Evolutionary conservation across 2,113 vertebrate species (phyloP), one percentile per base, ranked within the genome.

Genomic region (Ariopsis seemanni): DNA sequence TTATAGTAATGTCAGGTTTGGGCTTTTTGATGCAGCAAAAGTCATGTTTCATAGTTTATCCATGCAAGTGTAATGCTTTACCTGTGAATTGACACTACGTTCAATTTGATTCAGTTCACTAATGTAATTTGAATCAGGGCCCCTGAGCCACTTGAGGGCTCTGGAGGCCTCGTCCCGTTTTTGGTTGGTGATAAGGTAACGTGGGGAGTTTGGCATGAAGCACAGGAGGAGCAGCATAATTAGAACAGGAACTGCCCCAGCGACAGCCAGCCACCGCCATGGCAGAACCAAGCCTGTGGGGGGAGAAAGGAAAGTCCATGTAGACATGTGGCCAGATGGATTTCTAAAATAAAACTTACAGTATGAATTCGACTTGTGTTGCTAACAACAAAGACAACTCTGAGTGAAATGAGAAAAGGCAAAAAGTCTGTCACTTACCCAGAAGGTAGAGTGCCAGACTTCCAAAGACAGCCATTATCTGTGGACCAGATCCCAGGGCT

Each of bases 181-280:
- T 67, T 96, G 96, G 60, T 94, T 91, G 7, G 96, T 97, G 48
- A 98, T 96, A 63, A 99, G 96, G 93, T 97, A 97, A 72, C 98
- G 96, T 0, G 98, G 98, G 0, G 98, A 99, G 88, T 93, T 91
- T 52, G 98, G 98, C 98, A 99, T 98, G 92, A 97, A 96, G 86
- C 89, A 95, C 86, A 99, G 92, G 82, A 99, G 92, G 50, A 95
- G 0, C 7, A 97, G 82, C 97, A 99, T 98, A 52, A 93, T 0
- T 10, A 98, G 17, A 11, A 96, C 95, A 0, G 97, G 97, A 6
- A 97, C 90, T 88, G 95, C 95, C 6, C 98, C 98, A 0, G 94
- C 95, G 18, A 97, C 91, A 0, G 98, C 98, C 93, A 99, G 93
- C 97, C 97, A 99, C 63, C 97, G 96, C 97, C 98, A 99, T 0